A percentile compares a stretch with the other conserved stretches of the same genome.
Evolutionary conservation across 2,797 vertebrate genomes (phyloP).

Genomic region (Brachymystax lenok): DNA sequence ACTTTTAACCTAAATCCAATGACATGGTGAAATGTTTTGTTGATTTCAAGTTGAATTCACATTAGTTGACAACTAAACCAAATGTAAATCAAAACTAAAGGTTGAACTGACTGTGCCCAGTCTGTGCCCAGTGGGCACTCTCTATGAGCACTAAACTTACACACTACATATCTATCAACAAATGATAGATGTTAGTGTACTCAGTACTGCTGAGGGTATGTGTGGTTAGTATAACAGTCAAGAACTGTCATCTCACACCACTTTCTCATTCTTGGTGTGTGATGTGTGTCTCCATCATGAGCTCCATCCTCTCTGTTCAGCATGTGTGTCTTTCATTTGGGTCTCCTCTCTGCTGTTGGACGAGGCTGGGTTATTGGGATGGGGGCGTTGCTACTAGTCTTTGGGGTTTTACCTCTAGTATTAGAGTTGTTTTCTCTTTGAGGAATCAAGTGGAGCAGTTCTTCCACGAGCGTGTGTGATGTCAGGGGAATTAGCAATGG

Average conservation of each 20-base stretch:
- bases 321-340: slow-evolving; percentile 1
- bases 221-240: neutral
- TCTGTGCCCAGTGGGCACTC: slow-evolving; percentile 1
- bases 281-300: neutral
- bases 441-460: neutral
- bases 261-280: neutral
- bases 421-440: slow-evolving; percentile 45
- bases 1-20: no score
- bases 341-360: slow-evolving; percentile 7
- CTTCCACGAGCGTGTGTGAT: slow-evolving; percentile 31
- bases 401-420: slow-evolving; percentile 40
- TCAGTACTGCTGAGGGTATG: neutral
- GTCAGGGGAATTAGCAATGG: slow-evolving; percentile 43
- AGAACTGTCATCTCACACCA: neutral
- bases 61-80: no score
- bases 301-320: neutral
- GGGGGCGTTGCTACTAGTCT: slow-evolving; percentile 13
- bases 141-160: neutral
- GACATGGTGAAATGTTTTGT: no score
- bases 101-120: neutral
- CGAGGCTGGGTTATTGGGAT: neutral
- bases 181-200: neutral
- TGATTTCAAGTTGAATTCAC: no score
- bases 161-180: neutral
- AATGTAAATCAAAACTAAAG: no score